Base-by-base conservation (phyloP, 2,113 vertebrate species). In the Tonatia bakeri region DNA sequence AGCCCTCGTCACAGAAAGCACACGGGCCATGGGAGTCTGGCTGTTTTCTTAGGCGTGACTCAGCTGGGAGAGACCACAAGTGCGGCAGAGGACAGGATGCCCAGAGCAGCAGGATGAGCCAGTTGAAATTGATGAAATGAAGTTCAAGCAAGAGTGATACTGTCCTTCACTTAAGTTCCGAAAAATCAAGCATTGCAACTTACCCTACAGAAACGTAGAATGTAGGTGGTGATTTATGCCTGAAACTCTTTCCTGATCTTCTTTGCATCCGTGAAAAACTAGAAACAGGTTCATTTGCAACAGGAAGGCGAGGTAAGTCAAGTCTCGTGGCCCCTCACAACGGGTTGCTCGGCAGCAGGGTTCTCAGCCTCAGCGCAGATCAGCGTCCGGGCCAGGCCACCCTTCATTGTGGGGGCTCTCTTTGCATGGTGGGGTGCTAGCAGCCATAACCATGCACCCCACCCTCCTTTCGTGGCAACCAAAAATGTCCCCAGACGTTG, bases 271-370 rank as follows among this genome's bases (percentile, higher is more conserved):
- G 67, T 38, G 56, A 45, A 67, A 86, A 89, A 7, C 14, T 4
- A 36, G 24, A 83, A 80, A 28, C 65, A 28, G 14, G 19, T 45
- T 47, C 56, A 22, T 73, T 47, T 61, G 59, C 75, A n/a, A 31
- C 38, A 28, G 54, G 61, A 86, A 22, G 87, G 17, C 40, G 8
- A 15, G 47, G 20, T 31, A 13, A 22, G 26, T 40, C 38, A 16
- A 16, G 12, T n/a, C 83, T 33, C 7, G 0, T 0, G n/a, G 24
- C 12, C 17, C 31, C 5, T 1, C 10, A 0, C 1, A 0, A 33
- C 11, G 13, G 67, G 20, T 4, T 2, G 1, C 61, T 24, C 38
- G 36, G 28, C 8, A 43, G 81, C 70, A 7, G 40, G 15, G 16
- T 4, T 52, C 50, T 65, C 14, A 11, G 22, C 82, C 59, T 31